Evolutionary conservation across 2,797 vertebrate species (phyloP).

Genomic region (Acrossocheilus fasciatus): DNA sequence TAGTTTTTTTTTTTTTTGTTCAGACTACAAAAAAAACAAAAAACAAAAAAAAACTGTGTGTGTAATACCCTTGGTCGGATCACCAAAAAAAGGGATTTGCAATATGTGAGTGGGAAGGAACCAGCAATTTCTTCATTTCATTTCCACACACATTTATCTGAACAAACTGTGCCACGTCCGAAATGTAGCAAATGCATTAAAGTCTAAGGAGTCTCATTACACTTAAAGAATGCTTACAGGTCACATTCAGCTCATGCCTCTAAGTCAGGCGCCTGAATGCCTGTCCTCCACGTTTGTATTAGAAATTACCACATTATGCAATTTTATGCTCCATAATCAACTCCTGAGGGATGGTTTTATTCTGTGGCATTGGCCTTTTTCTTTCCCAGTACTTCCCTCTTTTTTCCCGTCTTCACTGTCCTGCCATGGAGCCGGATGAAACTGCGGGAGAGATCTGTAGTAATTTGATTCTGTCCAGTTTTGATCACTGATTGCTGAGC

Average conservation of each 20-base stretch:
- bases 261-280: conserved; percentile 69
- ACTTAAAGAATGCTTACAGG: conserved; percentile 79
- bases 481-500: conserved; percentile 66
- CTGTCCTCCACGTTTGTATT: conserved; percentile 74
- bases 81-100: background rate
- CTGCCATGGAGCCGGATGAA: conserved; percentile 25
- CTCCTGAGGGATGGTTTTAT: conserved; percentile 72
- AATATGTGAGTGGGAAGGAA: background rate
- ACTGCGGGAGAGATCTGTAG: conserved; percentile 54
- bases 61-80: background rate
- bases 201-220: conserved; percentile 74
- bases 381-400: conserved; percentile 21
- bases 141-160: background rate
- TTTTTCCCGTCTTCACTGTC: conserved; percentile 44
- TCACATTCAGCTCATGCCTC: conserved; percentile 75
- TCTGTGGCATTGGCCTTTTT: background rate
- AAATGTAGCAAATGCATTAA: conserved; percentile 62
- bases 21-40: background rate
- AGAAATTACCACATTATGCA: conserved; percentile 79
- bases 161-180: background rate
- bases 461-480: conserved; percentile 58
- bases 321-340: conserved; percentile 77
- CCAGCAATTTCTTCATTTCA: background rate
- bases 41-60: too few relatives aligned
- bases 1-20: background rate